Evolutionary conservation across 2,888 invertebrate genomes (phyloP).

Genomic region (Drosophila acutilabella): DNA sequence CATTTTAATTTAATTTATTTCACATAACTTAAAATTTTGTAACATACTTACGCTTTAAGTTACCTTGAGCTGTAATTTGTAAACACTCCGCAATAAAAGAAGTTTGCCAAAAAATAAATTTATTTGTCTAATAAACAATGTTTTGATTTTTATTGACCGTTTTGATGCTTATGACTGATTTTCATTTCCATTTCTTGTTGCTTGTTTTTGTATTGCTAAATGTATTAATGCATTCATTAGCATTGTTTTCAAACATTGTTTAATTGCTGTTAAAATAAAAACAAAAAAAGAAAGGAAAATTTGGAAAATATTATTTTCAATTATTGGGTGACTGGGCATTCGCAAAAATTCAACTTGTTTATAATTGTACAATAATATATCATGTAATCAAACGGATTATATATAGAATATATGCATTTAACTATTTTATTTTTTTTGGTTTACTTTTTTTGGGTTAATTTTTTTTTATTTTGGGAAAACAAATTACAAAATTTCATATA

Average conservation of each 20-base stretch:
- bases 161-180: slow-evolving; percentile 1
- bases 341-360: slow-evolving; percentile 42
- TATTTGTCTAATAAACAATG: slow-evolving; percentile 73
- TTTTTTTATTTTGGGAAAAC: slow-evolving; percentile 22
- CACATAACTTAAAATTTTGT: no score
- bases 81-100: slow-evolving; percentile 12
- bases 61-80: not conserved
- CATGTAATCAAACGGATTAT: slow-evolving; percentile 1
- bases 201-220: slow-evolving; percentile 44
- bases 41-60: no score
- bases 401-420: slow-evolving; percentile 38
- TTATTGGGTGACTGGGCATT: slow-evolving; percentile 16
- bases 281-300: not conserved
- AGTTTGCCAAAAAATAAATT: slow-evolving; percentile 36
- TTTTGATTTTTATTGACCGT: slow-evolving; percentile 71
- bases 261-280: slow-evolving; percentile 8
- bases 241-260: slow-evolving; percentile 27
- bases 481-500: slow-evolving; percentile 27
- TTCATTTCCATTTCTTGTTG: slow-evolving; percentile 14
- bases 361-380: slow-evolving; percentile 38
- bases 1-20: not conserved
- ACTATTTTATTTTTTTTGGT: slow-evolving; percentile 28
- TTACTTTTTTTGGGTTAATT: not conserved
- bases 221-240: slow-evolving; percentile 20
- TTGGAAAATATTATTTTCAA: slow-evolving; percentile 15